Percentiles rank a stretch among this genome's conserved stretches.
Evolutionary conservation across 2,888 invertebrate genomes (phyloP).

Genomic region (Netelia fuscicornis): DNA sequence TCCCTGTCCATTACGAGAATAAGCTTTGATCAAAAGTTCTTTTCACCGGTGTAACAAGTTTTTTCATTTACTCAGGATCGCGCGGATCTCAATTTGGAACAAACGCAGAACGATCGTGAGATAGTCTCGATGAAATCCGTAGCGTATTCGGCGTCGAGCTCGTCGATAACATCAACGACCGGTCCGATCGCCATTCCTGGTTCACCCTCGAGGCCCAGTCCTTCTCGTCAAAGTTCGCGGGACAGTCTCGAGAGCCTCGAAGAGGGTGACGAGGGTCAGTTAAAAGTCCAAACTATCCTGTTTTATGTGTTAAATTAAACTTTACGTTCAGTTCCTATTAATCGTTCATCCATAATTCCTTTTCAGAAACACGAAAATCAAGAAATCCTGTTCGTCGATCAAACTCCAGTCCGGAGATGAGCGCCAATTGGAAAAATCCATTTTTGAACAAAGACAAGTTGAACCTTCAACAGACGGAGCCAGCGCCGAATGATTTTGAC

Average conservation of each 20-base stretch:
- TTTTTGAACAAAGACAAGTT: conserved; percentile 86
- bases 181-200: conserved; percentile 85
- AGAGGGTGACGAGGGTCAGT: conserved; percentile 85
- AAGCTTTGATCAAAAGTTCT: neutral
- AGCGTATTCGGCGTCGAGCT: conserved; percentile 71
- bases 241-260: conserved; percentile 86
- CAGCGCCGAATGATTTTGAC: conserved; percentile 77
- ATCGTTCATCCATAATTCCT: conserved; percentile 31
- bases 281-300: neutral
- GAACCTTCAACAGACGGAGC: conserved; percentile 77
- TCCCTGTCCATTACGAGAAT: neutral
- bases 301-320: neutral
- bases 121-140: conserved; percentile 74
- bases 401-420: conserved; percentile 97
- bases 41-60: neutral
- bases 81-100: conserved; percentile 76
- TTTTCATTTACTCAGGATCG: conserved; percentile 67
- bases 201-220: conserved; percentile 84
- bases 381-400: conserved; percentile 94
- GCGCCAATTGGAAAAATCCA: conserved; percentile 93
- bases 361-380: conserved; percentile 85
- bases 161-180: conserved; percentile 78
- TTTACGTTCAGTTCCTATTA: neutral
- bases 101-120: conserved; percentile 76
- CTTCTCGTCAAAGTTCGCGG: conserved; percentile 86